Evolutionary conservation across 2,888 invertebrate species (phyloP), one percentile per base, ranked within the genome.

Genomic region (Tricholauxania praeusta): DNA sequence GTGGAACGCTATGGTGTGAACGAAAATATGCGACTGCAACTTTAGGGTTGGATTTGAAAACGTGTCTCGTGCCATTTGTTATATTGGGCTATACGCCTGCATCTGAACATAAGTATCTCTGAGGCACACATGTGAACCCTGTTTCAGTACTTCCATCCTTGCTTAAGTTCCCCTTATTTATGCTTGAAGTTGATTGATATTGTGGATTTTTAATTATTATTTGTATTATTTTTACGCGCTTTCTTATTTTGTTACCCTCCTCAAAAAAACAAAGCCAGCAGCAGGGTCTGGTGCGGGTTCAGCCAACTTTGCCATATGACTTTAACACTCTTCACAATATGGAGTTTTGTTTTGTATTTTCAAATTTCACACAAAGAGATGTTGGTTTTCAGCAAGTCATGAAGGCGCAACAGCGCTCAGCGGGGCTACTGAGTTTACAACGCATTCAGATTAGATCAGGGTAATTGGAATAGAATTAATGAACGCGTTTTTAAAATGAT

Each of bases 21-120:
- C 6, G 39, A 7, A 39, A 1, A 10, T 10, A 39, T 39, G 39
- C 10, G 39, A 10, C 39, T 39, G 39, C 8, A 8, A 39, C 22
- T 57, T 28, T 28, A 57, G 57, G 57, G 22, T 12, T 60, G 60
- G n/a, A 28, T n/a, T 39, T 32, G 19, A 32, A 28, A 32, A 12
- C n/a, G 28, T 14, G 60, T 60, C 60, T 60, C 32, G 60, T 32
- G 22, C 12, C 39, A 60, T 60, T 60, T 60, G 60, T 60, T 60
- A 10, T 60, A 32, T 15, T 60, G 15, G 32, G 60, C n/a, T 48
- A 63, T 10, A n/a, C 17, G 62, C 12, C 57, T 57, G 19, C 22
- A 57, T 22, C 39, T 17, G n/a, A 62, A 62, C 19, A 15, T n/a
- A n/a, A 55, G 28, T 59, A 12, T 15, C 59, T 59, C n/a, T 39